Conservation (phyloP, 2,888 invertebrate genomes). For the Lamproptera curius region DNA sequence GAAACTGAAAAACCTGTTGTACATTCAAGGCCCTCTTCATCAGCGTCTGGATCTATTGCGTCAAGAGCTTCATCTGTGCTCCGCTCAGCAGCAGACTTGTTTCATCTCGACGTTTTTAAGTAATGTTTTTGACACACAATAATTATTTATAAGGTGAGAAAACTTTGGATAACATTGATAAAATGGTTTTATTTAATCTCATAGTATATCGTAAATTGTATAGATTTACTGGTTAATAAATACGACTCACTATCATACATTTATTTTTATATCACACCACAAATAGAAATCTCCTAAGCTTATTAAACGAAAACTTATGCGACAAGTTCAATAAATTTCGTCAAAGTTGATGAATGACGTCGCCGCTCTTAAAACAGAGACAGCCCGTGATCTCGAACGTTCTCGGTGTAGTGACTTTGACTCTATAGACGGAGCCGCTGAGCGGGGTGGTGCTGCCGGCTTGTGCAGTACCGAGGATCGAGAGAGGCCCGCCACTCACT, state of each 20-base stretch:
- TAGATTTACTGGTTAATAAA: too few relatives aligned
- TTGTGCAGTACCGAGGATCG: slow-evolving; percentile 57
- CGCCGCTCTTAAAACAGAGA: slow-evolving; percentile 62
- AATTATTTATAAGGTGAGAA: too few relatives aligned
- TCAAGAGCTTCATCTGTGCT: slow-evolving; percentile 66
- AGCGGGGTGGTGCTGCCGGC: slow-evolving; percentile 57
- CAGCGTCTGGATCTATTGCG: slow-evolving; percentile 40
- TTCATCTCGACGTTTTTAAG: slow-evolving; percentile 50
- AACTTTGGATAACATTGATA: too few relatives aligned
- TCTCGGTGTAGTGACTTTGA: slow-evolving; percentile 49
- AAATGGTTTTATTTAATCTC: too few relatives aligned
- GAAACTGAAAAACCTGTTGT: slow-evolving; percentile 84
- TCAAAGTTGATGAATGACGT: slow-evolving; percentile 68
- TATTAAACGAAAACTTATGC: too few relatives aligned
- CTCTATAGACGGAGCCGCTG: slow-evolving; percentile 51
- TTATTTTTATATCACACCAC: too few relatives aligned
- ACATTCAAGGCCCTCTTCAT: slow-evolving; percentile 57
- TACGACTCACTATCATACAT: too few relatives aligned
- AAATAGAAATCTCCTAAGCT: too few relatives aligned
- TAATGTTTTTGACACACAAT: slow-evolving; percentile 12
- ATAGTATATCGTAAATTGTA: too few relatives aligned
- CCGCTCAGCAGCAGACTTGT: slow-evolving; percentile 61
- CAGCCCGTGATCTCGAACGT: slow-evolving; percentile 59
- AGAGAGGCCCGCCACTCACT: slow-evolving; percentile 67
- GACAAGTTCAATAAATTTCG: slow-evolving; percentile 63